phyloP scores from a whole-genome alignment of 2,113 vertebrate genomes.

The Silurus asotus region DNA sequence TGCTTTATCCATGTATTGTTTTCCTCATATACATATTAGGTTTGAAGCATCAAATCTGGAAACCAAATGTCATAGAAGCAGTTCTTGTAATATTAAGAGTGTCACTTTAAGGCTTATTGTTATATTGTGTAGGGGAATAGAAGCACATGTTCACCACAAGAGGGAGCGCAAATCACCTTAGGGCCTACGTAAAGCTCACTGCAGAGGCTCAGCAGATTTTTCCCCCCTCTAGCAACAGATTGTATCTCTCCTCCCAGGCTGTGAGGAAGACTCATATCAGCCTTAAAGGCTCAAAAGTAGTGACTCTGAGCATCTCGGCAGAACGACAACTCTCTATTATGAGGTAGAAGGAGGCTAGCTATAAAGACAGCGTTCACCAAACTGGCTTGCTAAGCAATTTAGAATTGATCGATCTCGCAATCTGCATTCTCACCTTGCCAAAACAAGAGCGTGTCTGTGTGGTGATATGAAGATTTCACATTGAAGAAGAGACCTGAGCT shows the following conservation, averaged over 20 bases:
- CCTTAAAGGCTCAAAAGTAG: neutral
- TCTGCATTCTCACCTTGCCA: neutral
- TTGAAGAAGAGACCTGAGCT: neutral
- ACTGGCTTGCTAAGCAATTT: neutral
- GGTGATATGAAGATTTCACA: neutral
- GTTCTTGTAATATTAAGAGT: neutral
- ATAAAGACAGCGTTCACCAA: neutral
- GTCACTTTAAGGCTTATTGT: neutral
- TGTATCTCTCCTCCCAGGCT: slow-evolving; percentile 11
- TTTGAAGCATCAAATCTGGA: too few species aligned
- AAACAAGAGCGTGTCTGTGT: neutral
- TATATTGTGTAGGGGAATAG: neutral
- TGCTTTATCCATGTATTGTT: too few species aligned
- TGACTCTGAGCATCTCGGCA: slow-evolving; percentile 18
- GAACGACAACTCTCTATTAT: neutral
- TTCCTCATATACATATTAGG: too few species aligned
- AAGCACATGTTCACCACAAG: slow-evolving; percentile 35
- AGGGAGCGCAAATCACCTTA: neutral
- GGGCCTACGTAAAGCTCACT: neutral
- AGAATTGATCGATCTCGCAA: neutral
- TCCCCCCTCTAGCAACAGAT: slow-evolving; percentile 16
- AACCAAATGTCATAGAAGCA: too few species aligned
- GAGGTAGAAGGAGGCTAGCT: neutral
- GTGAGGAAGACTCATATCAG: neutral
- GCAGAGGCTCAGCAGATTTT: neutral